Conservation (phyloP, 2,113 vertebrate genomes). For the Vulpes lagopus region DNA sequence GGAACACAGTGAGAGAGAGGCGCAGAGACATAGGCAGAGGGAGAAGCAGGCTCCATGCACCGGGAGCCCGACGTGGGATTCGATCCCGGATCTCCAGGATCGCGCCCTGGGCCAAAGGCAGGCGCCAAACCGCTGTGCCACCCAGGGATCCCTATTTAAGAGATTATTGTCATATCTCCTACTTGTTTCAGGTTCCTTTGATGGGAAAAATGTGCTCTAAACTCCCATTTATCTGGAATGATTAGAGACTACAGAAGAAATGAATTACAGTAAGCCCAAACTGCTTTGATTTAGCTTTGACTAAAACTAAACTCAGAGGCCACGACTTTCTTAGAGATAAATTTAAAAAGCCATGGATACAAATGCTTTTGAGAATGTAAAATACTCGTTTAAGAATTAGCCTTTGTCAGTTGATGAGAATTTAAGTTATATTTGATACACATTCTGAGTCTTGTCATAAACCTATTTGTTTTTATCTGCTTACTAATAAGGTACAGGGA, state of each 20-base stretch:
- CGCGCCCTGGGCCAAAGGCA: too few species aligned
- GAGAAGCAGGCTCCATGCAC: too few species aligned
- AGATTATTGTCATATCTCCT: not conserved
- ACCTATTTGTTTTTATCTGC: not conserved
- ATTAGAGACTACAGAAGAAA: not conserved
- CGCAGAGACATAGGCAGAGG: too few species aligned
- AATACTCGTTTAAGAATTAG: not conserved
- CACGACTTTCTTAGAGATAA: not conserved
- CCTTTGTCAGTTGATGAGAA: conserved; percentile 1
- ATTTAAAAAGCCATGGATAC: not conserved
- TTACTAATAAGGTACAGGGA: not conserved
- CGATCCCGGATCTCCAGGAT: too few species aligned
- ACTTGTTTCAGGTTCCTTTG: not conserved
- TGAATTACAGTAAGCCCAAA: not conserved
- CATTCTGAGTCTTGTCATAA: conserved; percentile 4
- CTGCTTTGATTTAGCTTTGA: not conserved
- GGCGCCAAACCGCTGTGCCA: too few species aligned
- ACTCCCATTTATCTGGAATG: not conserved
- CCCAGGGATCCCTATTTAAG: too few species aligned
- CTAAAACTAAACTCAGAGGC: conserved; percentile 15
- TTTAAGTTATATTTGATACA: conserved; percentile 13
- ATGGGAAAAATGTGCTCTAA: not conserved
- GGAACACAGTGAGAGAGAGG: too few species aligned
- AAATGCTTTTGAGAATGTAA: conserved; percentile 12
- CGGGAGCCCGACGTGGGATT: too few species aligned